Evolutionary conservation across 2,888 invertebrate species (phyloP), one percentile per base, ranked within the genome.

Genomic region (Trichacis sp.): DNA sequence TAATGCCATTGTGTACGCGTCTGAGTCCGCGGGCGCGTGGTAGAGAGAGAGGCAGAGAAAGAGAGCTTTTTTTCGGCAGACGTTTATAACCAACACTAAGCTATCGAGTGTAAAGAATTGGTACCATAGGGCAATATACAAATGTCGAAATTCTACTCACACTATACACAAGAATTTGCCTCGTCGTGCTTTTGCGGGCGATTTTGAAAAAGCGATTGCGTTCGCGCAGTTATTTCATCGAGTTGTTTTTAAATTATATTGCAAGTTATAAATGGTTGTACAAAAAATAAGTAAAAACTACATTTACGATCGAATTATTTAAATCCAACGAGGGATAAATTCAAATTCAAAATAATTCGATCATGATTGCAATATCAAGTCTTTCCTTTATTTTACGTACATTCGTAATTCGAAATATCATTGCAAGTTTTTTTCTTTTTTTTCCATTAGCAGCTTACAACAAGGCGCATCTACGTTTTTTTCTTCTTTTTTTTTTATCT

Each of bases 21-120:
- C 11, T 6, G 33, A 33, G 33, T 33, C 8, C n/a, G 33, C 33
- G 33, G 33, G 33, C 33, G 33, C 33, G 33, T 49, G 49, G 30
- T 42, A 48, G 55, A 40, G 20, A 40, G 43, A 33, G 42, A 49
- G 29, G 1, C 20, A 49, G 15, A 56, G 49, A 56, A 42, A 56
- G 38, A 38, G 38, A 47, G 45, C 54, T 18, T 17, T 2, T 5
- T 8, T 24, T 24, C 24, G 24, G 24, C 3, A 47, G 24, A 29
- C 29, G 29, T 29, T 33, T 47, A 18, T 47, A 47, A 47, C 46
- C 14, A 29, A 15, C 29, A 47, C 46, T 47, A 47, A 12, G 46
- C 46, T 47, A 47, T 24, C 29, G 46, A 24, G 29, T 47, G 46
- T 47, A 14, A 47, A 47, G 46, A 47, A 47, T 24, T 6, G 33